Conservation (phyloP, 2,888 invertebrate species). For the Pinctada fucata region DNA sequence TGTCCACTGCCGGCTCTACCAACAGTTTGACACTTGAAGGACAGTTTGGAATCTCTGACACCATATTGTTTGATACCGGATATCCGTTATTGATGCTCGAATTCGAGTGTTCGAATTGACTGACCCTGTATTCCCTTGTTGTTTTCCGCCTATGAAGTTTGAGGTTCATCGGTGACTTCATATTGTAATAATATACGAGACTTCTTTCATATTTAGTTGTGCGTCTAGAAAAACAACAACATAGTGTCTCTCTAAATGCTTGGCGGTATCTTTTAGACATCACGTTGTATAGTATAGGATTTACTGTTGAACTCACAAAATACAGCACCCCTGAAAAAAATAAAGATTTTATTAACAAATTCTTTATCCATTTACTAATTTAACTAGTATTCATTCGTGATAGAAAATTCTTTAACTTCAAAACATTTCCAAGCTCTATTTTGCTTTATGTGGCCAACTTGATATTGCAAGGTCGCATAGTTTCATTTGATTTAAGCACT, state of each 20-base stretch:
- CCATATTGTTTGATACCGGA: background rate
- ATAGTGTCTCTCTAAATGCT: slow-evolving; percentile 84
- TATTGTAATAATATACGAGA: slow-evolving; percentile 21
- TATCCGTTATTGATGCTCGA: background rate
- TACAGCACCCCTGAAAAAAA: slow-evolving; percentile 86
- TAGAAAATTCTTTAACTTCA: too few relatives aligned
- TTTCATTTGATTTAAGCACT: too few relatives aligned
- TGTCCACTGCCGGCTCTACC: background rate
- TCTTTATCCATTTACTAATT: too few relatives aligned
- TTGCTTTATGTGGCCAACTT: too few relatives aligned
- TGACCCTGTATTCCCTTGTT: background rate
- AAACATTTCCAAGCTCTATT: too few relatives aligned
- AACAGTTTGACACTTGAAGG: background rate
- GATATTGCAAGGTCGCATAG: too few relatives aligned
- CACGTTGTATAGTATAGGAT: slow-evolving; percentile 94
- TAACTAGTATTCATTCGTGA: too few relatives aligned
- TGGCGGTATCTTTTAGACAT: slow-evolving; percentile 96
- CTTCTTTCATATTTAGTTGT: slow-evolving; percentile 19
- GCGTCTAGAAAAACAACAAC: slow-evolving; percentile 27
- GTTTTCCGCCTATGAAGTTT: background rate
- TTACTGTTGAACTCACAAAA: slow-evolving; percentile 93
- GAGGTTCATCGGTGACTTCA: background rate
- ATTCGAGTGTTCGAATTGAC: background rate
- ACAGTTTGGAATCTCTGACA: background rate
- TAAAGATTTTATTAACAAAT: background rate